phyloP scores from a whole-genome alignment of 2,888 invertebrate genomes.

The Sphaerophoria taeniata region DNA sequence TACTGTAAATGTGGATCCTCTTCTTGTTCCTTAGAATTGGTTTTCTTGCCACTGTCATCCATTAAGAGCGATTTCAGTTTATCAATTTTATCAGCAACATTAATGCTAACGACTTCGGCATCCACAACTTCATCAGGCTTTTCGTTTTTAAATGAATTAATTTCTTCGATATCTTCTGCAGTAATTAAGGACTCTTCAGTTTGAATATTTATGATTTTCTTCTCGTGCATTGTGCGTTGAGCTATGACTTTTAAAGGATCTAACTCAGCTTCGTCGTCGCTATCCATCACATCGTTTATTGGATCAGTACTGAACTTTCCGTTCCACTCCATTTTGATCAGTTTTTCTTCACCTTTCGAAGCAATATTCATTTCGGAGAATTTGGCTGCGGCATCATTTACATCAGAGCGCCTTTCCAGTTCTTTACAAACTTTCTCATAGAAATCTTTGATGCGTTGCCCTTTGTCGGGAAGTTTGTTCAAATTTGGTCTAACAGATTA shows the following conservation, averaged over 20 bases:
- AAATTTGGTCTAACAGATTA: slow-evolving; percentile 76
- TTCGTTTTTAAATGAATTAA: slow-evolving; percentile 77
- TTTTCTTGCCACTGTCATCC: neutral
- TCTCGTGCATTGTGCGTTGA: slow-evolving; percentile 79
- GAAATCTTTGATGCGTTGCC: slow-evolving; percentile 79
- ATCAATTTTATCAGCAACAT: slow-evolving; percentile 75
- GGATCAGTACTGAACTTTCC: slow-evolving; percentile 72
- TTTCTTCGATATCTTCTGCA: slow-evolving; percentile 79
- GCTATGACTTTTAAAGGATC: slow-evolving; percentile 81
- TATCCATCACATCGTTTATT: slow-evolving; percentile 78
- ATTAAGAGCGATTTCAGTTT: slow-evolving; percentile 66
- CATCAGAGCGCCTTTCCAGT: slow-evolving; percentile 78
- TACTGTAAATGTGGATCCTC: slow-evolving; percentile 80
- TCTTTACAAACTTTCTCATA: slow-evolving; percentile 79
- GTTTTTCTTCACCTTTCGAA: slow-evolving; percentile 77
- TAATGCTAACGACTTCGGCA: slow-evolving; percentile 77
- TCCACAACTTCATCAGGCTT: slow-evolving; percentile 44
- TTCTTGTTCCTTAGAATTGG: slow-evolving; percentile 35
- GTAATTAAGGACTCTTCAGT: slow-evolving; percentile 79
- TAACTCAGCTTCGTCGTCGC: slow-evolving; percentile 81
- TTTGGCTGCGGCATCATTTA: slow-evolving; percentile 78
- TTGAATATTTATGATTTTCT: slow-evolving; percentile 77
- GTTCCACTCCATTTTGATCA: slow-evolving; percentile 81
- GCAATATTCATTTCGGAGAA: slow-evolving; percentile 81
- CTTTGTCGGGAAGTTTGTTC: slow-evolving; percentile 80